Evolutionary conservation across 2,888 invertebrate species (phyloP), one percentile per base, ranked within the genome.

Genomic region (Aromia moschata): DNA sequence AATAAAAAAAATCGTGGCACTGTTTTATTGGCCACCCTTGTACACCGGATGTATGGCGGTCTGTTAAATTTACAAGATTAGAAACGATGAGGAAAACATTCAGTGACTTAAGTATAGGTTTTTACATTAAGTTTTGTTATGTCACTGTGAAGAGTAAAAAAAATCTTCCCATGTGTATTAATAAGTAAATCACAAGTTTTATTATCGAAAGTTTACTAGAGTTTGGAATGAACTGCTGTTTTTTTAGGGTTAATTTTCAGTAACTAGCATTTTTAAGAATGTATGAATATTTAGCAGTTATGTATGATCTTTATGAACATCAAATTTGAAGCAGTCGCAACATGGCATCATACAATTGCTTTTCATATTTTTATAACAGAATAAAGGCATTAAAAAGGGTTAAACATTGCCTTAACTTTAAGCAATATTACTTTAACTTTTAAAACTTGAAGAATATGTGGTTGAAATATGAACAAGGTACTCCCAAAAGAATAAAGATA

Each of bases 61-160:
- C 18, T 20, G 37, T 47, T 36, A 37, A 47, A 33, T 47, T 47
- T 11, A 18, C 36, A 47, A 11, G 31, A 33, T 11, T 31, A n/a
- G 33, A 47, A 47, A 47, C 12, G 10, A 47, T 33, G 18, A 2
- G 12, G 12, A 36, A 45, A 36, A 46, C 15, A 25, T n/a, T n/a
- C 25, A 7, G 25, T 40, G 18, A n/a, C 5, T 10, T n/a, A 17
- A 3, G 17, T n/a, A 40, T 11, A n/a, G 37, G 14, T 12, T 7
- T 37, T 37, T 12, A 12, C 2, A 37, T 7, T 33, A 33, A 33
- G 2, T 37, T 1, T 17, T 18, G 30, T 14, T 30, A 25, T 7
- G 44, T 10, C 31, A 45, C 45, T 14, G 31, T 25, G 25, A 31
- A 45, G 30, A 31, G 16, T 1, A 25, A 31, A 14, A 12, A 15